Conservation (phyloP, 2,797 vertebrate species). For the Pagetopsis macropterus region DNA sequence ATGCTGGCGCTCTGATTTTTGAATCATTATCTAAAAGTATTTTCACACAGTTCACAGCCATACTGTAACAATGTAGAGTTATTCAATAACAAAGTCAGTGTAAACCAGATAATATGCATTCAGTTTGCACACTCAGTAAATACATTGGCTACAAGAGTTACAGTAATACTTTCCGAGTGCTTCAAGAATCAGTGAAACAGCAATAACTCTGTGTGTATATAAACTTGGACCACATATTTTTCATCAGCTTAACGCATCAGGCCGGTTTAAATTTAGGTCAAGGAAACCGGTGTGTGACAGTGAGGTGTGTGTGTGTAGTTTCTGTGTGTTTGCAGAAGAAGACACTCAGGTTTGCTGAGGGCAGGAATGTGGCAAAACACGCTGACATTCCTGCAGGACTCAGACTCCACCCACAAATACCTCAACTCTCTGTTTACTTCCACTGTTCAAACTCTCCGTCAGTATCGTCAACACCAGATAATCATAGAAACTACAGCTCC, state of each 20-base stretch:
- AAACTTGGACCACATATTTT: too few species aligned
- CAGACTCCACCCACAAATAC: conserved; percentile 58
- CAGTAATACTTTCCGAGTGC: too few species aligned
- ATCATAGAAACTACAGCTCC: background rate
- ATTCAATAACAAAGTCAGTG: too few species aligned
- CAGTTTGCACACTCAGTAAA: too few species aligned
- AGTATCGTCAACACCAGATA: conserved; percentile 7
- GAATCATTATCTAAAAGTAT: too few species aligned
- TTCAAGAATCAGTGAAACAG: too few species aligned
- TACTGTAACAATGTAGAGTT: too few species aligned
- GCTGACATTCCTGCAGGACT: conserved; percentile 64
- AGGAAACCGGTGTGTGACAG: background rate
- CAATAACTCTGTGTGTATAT: too few species aligned
- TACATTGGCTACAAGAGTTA: too few species aligned
- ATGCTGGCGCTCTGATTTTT: too few species aligned
- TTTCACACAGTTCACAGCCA: too few species aligned
- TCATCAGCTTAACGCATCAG: background rate
- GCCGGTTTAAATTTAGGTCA: rapidly evolving
- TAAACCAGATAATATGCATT: too few species aligned
- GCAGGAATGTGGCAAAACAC: conserved; percentile 68
- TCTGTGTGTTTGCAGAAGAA: conserved; percentile 27
- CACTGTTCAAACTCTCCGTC: conserved; percentile 6
- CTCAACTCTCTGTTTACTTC: conserved; percentile 43
- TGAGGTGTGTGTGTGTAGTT: background rate
- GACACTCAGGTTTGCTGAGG: conserved; percentile 33